Evolutionary conservation across 1,140 invertebrate species (phyloP).

Genomic region (Melanaphis sacchari): DNA sequence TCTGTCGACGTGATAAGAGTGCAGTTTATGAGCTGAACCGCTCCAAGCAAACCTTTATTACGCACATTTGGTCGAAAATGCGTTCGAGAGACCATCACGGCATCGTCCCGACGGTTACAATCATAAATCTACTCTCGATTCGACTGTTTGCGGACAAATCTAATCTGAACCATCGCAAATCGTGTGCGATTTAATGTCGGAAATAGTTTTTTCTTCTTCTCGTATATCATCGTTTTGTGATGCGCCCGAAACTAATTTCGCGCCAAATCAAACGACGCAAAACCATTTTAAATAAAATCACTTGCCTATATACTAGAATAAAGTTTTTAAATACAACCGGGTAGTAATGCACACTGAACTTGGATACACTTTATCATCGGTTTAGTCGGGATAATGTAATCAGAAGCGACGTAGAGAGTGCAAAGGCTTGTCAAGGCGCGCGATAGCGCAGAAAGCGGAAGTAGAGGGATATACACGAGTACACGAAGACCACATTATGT

Average conservation of each 20-base stretch:
- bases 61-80: not conserved
- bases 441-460: no score
- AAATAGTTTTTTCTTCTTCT: not conserved
- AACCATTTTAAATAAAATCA: not conserved
- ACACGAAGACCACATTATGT: not conserved
- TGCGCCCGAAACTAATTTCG: no score
- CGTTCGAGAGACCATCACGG: not conserved
- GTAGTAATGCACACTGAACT: not conserved
- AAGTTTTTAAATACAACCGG: conserved; percentile 8
- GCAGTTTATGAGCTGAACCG: not conserved
- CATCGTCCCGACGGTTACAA: not conserved
- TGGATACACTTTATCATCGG: conserved; percentile 26
- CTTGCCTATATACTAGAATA: not conserved
- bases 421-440: conserved; percentile 22
- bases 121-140: not conserved
- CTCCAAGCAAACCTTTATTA: not conserved
- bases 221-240: not conserved
- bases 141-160: not conserved
- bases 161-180: not conserved
- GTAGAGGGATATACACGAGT: not conserved
- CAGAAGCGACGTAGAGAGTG: not conserved
- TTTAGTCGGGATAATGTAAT: conserved; percentile 12
- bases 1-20: not conserved
- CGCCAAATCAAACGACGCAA: not conserved
- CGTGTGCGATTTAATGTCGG: not conserved